A percentile compares a stretch with the other conserved stretches of the same genome.
Conservation (phyloP, 1,140 invertebrate genomes). For the Temnothorax curvispinosus region DNA sequence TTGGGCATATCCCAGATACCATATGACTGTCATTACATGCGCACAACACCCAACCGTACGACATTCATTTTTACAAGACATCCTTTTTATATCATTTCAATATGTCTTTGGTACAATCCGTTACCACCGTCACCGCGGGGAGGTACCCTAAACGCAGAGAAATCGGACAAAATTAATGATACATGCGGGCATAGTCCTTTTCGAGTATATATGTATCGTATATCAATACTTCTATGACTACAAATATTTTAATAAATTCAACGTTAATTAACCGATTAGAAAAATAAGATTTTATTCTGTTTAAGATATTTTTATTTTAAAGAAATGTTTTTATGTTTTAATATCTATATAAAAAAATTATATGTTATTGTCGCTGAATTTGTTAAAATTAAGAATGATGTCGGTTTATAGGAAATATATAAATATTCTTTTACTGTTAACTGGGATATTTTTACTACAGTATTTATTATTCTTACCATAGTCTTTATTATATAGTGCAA, state of each 20-base stretch:
- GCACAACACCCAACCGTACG: no score
- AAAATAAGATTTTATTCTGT: background rate
- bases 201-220: background rate
- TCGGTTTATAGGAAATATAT: background rate
- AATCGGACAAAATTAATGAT: no score
- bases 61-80: no score
- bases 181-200: no score
- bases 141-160: no score
- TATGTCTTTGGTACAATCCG: no score
- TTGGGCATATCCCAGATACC: no score
- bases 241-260: background rate
- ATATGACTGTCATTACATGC: no score
- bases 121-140: no score
- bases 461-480: background rate
- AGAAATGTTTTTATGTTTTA: background rate
- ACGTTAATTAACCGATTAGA: background rate
- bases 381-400: background rate
- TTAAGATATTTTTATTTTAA: background rate
- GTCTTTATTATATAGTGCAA: background rate
- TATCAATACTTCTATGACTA: background rate
- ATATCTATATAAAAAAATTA: background rate
- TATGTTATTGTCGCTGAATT: background rate
- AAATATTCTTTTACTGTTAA: conserved; percentile 6
- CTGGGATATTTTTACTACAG: background rate
- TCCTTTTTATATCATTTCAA: no score